Base-by-base conservation (phyloP, 2,888 invertebrate genomes). In the Prenolepis imparis region DNA sequence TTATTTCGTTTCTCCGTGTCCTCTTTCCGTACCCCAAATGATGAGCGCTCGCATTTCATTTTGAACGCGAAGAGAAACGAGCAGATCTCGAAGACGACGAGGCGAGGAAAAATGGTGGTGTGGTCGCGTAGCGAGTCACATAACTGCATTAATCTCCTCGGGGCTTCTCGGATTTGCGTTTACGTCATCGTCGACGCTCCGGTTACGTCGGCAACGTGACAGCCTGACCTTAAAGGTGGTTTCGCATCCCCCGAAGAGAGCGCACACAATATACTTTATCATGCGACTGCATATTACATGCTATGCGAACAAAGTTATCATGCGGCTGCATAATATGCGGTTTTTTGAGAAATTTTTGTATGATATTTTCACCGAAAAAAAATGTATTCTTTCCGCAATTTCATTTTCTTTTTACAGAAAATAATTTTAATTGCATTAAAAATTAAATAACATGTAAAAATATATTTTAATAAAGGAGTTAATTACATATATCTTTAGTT, bases 161-260 rank as follows among this genome's bases (percentile, higher is more conserved):
- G 78, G 91, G 92, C 91, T 91, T 92, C 78, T 80, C 91, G 88
- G 91, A 90, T 91, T 91, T 91, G 88, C 89, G 87, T 91, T 91
- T 90, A 85, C 91, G 90, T 91, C 90, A 91, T 73, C 66, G 78
- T 21, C 77, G 84, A 85, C 85, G 90, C 88, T 89, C 88, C 86
- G 86, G 84, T 90, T 90, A 90, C 86, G 86, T 85, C 81, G 77
- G 63, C 73, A 77, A 70, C 87, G 87, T 83, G 91, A 86, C 90
- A 86, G 83, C 84, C 72, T 75, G 90, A 87, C 84, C 89, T 89
- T 86, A 89, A 87, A 84, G 74, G 80, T 64, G 66, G 64, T 80
- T 72, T 86, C 83, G 18, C 82, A 75, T 85, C 68, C 75, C 75
- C 36, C 41, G 41, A 61, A 41, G 36, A 44, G 36, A 18, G n/a